Evolutionary conservation across 2,888 invertebrate genomes (phyloP).

Genomic region (Nasonovia ribisnigri): DNA sequence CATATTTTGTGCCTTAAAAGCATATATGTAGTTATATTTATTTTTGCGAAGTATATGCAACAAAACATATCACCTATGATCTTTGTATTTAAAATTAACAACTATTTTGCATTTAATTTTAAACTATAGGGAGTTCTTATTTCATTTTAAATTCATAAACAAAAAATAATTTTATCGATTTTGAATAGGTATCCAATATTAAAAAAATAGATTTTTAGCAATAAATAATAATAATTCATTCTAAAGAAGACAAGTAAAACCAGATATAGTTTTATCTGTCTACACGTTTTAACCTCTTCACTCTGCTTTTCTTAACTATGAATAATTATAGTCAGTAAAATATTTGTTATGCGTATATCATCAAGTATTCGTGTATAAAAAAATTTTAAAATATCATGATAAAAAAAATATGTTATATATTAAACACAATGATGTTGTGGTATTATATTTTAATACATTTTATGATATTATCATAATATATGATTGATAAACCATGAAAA

Average conservation of each 20-base stretch:
- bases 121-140: not conserved
- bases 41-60: not conserved
- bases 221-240: not conserved
- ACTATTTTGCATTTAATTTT: not conserved
- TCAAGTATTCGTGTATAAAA: not conserved
- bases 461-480: no score
- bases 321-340: not conserved
- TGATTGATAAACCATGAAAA: not conserved
- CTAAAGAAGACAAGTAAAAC: not conserved
- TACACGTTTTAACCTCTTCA: not conserved
- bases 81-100: not conserved
- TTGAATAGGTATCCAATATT: not conserved
- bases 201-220: not conserved
- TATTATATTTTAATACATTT: no score
- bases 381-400: not conserved
- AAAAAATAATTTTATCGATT: not conserved
- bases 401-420: no score
- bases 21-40: not conserved
- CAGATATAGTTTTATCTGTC: not conserved
- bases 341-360: not conserved
- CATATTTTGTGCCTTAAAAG: not conserved
- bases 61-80: not conserved
- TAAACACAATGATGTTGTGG: no score
- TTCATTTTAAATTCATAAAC: not conserved
- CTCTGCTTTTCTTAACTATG: not conserved